phyloP scores from a whole-genome alignment of 2,113 vertebrate genomes.

The Campylorhamphus procurvoides region DNA sequence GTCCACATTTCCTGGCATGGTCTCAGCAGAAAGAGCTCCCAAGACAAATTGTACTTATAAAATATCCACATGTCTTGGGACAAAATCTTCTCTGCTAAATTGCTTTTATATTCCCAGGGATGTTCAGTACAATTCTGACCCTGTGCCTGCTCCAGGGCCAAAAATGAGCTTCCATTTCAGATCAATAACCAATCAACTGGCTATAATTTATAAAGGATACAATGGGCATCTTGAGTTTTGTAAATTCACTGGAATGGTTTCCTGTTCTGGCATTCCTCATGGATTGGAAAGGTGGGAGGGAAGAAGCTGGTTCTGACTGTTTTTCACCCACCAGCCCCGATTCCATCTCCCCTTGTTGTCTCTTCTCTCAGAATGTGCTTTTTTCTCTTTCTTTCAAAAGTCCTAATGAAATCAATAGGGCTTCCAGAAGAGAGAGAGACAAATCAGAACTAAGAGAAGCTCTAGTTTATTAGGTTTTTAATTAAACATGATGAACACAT shows the following conservation, averaged over 20 bases:
- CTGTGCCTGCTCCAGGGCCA: neutral
- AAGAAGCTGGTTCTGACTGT: neutral
- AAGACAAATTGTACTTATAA: neutral
- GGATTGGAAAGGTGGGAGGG: neutral
- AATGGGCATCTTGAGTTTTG: neutral
- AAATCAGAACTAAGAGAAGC: constrained; percentile 34
- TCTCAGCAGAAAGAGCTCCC: neutral
- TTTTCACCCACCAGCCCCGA: neutral
- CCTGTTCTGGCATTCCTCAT: fast-evolving
- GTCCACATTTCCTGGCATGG: neutral
- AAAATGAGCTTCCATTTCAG: neutral
- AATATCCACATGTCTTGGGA: neutral
- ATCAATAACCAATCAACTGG: neutral
- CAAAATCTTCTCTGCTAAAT: neutral
- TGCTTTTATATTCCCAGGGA: neutral
- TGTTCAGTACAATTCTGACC: neutral
- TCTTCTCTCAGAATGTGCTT: neutral
- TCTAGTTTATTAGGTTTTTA: constrained; percentile 76
- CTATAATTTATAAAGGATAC: fast-evolving
- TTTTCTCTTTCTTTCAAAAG: neutral
- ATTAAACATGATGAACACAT: constrained; percentile 81
- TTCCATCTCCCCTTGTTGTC: neutral
- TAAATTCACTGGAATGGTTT: neutral
- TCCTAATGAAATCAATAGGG: neutral
- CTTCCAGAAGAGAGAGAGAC: constrained; percentile 20